Evolutionary conservation across 2,888 invertebrate genomes (phyloP), one percentile per base, ranked within the genome.

Genomic region (Hemicrepidius hirtus): DNA sequence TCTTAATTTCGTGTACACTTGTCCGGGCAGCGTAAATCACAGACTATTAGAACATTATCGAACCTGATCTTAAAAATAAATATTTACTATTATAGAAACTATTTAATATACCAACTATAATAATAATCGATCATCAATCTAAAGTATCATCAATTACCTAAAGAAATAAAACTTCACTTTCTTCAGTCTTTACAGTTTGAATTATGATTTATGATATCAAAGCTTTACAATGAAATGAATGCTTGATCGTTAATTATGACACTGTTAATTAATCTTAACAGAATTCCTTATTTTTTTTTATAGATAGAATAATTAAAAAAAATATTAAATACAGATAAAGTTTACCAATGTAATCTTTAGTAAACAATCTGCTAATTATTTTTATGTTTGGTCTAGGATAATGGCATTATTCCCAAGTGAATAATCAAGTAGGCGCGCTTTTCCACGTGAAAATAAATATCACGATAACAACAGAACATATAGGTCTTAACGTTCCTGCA

Each of bases 21-120:
- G 60, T 60, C 60, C 59, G 67, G 62, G 60, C 21, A 40, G 40
- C 50, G 41, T 50, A 68, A 57, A 67, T 67, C 41, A 57, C 24
- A 16, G 18, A 40, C 49, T 44, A 68, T 62, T 13, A 50, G 16
- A 62, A 67, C 35, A 24, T 7, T 41, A 44, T 53, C 12, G 13
- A 50, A 18, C 1, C 2, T 40, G 13, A 46, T 16, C n/a, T 12
- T 49, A 20, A 37, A 50, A 53, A 41, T 53, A 65, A 65, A 65
- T 60, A 62, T 50, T 60, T 37, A 24, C 44, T 28, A 6, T 46
- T 63, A n/a, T 32, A 28, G 18, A 63, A 44, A 63, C 16, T 49
- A 63, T 63, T 63, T 63, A 63, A 24, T 32, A 46, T 18, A 10
- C 28, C 6, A 63, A 13, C 13, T 18, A 20, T 46, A 63, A 13